Evolutionary conservation across 2,888 invertebrate species (phyloP).

Genomic region (Clostera curtula): DNA sequence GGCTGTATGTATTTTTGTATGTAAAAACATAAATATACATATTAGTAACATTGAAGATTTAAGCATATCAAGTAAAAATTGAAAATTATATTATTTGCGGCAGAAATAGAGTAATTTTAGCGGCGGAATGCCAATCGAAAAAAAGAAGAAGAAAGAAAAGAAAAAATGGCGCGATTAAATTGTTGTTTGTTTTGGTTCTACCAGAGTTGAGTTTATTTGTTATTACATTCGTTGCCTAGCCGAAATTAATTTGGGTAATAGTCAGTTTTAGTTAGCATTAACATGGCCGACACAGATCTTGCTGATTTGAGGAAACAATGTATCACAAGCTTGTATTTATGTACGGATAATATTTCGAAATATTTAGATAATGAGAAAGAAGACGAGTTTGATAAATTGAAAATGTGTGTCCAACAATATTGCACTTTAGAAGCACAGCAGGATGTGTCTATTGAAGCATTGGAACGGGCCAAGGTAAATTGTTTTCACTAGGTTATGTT

Average conservation of each 20-base stretch:
- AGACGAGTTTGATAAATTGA: conserved; percentile 41
- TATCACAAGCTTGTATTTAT: conserved; percentile 48
- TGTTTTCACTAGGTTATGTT: conserved; percentile 6
- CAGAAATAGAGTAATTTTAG: conserved; percentile 6
- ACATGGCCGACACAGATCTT: conserved; percentile 43
- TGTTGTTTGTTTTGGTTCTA: background rate
- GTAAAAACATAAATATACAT: too few relatives aligned
- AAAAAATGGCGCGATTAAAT: conserved; percentile 16
- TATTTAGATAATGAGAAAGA: conserved; percentile 53
- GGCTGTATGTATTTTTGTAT: too few relatives aligned
- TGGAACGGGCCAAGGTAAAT: conserved; percentile 43
- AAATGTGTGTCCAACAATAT: conserved; percentile 44
- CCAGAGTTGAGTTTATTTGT: too few relatives aligned
- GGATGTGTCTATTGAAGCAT: conserved; percentile 46
- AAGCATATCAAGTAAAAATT: too few relatives aligned
- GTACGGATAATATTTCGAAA: conserved; percentile 53
- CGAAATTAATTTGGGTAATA: too few relatives aligned
- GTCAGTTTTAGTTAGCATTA: conserved; percentile 1
- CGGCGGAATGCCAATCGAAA: background rate
- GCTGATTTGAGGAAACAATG: conserved; percentile 52
- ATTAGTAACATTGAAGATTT: too few relatives aligned
- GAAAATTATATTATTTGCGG: conserved; percentile 13
- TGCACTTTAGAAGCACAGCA: conserved; percentile 49
- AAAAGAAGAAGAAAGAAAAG: background rate
- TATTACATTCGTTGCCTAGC: background rate